These are phyloP conservation scores for Oreotragus oreotragus DNA, from an alignment of 2,113 vertebrate species.

Conservation along the genomic window DNA sequence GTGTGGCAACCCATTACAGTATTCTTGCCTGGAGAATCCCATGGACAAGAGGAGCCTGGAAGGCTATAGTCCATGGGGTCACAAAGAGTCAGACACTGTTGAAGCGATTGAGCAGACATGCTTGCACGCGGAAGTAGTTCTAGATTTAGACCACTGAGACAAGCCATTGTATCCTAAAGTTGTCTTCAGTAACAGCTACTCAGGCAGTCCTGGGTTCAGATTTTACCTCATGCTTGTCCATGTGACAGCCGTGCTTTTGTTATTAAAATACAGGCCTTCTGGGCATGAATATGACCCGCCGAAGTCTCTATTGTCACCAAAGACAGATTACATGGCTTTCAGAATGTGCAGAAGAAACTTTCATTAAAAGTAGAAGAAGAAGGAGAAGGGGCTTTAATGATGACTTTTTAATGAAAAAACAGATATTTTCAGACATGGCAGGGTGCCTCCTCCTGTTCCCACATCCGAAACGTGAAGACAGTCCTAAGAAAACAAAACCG, in stretches of 20 bases:
- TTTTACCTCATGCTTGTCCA: background rate
- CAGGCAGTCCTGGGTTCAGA: background rate
- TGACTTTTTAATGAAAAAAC: background rate
- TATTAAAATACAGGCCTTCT: background rate
- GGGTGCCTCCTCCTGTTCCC: background rate
- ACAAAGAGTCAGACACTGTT: background rate
- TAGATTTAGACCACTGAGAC: background rate
- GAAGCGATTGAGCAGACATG: rapidly evolving
- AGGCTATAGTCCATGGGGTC: background rate
- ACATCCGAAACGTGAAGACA: background rate
- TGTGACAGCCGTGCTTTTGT: background rate
- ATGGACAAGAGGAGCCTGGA: background rate
- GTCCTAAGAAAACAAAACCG: too few relatives aligned
- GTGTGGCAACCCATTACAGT: background rate
- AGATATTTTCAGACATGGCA: background rate
- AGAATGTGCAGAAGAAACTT: background rate
- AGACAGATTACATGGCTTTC: background rate
- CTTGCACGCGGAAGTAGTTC: background rate
- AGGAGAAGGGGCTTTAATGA: background rate
- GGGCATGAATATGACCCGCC: background rate
- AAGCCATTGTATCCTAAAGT: background rate
- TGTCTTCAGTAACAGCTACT: background rate
- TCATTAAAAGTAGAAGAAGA: background rate
- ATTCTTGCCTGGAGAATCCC: background rate
- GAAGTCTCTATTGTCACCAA: background rate